Conservation (phyloP, 2,888 invertebrate species). For the Ganaspis brasiliensis region DNA sequence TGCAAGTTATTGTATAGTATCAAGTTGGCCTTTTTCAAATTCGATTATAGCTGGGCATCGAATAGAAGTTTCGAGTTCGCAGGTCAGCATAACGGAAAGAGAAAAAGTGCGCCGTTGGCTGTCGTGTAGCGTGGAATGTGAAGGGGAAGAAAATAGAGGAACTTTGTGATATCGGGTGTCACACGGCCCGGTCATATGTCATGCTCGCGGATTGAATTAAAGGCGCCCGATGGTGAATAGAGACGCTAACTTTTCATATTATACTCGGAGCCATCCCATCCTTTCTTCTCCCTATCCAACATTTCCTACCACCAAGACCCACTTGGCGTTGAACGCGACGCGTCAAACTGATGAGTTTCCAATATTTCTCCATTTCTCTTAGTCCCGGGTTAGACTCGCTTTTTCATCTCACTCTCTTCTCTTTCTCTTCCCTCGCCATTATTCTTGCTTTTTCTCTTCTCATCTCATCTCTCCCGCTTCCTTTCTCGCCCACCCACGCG, state of each 20-base stretch:
- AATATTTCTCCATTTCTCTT: slow-evolving; percentile 58
- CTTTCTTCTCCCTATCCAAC: slow-evolving; percentile 42
- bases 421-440: slow-evolving; percentile 34
- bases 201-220: slow-evolving; percentile 65
- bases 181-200: slow-evolving; percentile 63
- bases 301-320: slow-evolving; percentile 15
- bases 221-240: slow-evolving; percentile 59
- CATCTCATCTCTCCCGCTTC: slow-evolving; percentile 42
- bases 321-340: slow-evolving; percentile 51
- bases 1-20: background rate
- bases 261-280: slow-evolving; percentile 50
- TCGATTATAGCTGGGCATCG: slow-evolving; percentile 44
- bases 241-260: slow-evolving; percentile 66
- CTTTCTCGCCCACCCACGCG: slow-evolving; percentile 35
- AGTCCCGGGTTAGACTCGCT: background rate
- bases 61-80: slow-evolving; percentile 29
- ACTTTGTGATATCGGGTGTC: slow-evolving; percentile 65
- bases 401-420: slow-evolving; percentile 4
- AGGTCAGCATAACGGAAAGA: slow-evolving; percentile 32
- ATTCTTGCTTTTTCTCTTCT: slow-evolving; percentile 48
- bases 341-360: slow-evolving; percentile 65
- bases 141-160: slow-evolving; percentile 55
- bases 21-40: slow-evolving; percentile 21
- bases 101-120: slow-evolving; percentile 32
- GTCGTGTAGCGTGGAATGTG: slow-evolving; percentile 16